Base-by-base conservation (phyloP, 2,113 vertebrate genomes). In the Eclectus roratus region DNA sequence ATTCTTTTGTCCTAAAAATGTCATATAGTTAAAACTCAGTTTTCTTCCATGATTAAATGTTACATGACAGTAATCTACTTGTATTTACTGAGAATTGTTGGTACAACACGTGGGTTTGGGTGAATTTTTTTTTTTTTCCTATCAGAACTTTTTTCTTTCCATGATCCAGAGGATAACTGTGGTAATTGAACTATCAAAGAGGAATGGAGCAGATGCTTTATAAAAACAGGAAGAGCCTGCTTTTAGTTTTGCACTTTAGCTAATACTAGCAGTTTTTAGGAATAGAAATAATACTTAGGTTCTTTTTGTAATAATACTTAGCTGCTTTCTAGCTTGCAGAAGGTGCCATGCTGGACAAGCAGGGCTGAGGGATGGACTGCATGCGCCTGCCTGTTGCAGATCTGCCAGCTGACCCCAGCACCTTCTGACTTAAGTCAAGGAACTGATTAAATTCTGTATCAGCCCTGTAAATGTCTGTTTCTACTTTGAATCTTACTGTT, bases 1-100 rank as follows among this genome's bases (percentile, higher is more conserved):
- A 39, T 60, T 95, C 50, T 68, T 66, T 91, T 90, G 90, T 69
- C 82, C 82, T 94, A 49, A 78, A 85, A 86, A 80, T 1, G 72
- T 88, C 65, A 68, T 41, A 8, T 27, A 83, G 66, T 35, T 50
- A 47, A 43, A 91, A 35, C 27, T 74, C 29, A 37, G 2, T 41
- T 17, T 46, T 69, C 49, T 35, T 80, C 47, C 13, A 0, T 41
- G 50, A n/a, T 46, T 70, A 31, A 66, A 80, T 63, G 29, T 89
- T 82, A 87, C 11, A 7, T 64, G 81, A 70, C 17, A 11, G 35
- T 50, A 58, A 74, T 91, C 81, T 83, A 13, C n/a, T 61, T 73
- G 91, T 66, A 41, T 63, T 77, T 43, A 18, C 82, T 66, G 70
- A 39, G 80, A 86, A 19, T 7, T 74, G 35, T 37, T 23, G 46